These are phyloP conservation scores for Drosophila incognita DNA, from an alignment of 2,888 invertebrate genomes.

Conservation along the genomic window DNA sequence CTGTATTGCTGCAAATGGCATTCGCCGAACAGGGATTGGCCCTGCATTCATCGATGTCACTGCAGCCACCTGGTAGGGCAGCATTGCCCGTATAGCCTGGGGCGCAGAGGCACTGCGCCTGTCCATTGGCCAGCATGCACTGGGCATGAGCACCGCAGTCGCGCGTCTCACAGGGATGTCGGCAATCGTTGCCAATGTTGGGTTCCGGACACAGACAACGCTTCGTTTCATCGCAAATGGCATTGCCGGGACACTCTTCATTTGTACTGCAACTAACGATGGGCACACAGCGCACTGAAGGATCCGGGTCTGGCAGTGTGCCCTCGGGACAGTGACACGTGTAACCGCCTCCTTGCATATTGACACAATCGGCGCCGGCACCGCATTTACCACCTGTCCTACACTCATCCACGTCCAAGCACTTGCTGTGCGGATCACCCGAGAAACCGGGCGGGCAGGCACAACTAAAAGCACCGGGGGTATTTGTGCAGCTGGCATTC, in stretches of 20 bases:
- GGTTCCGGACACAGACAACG: conserved; percentile 96
- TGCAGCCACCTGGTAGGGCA: conserved; percentile 89
- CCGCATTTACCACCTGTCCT: conserved; percentile 90
- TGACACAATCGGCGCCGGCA: conserved; percentile 91
- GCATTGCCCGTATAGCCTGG: conserved; percentile 91
- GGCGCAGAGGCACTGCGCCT: conserved; percentile 93
- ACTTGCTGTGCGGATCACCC: conserved; percentile 93
- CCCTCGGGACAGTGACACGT: conserved; percentile 93
- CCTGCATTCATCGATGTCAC: conserved; percentile 95
- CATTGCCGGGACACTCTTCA: conserved; percentile 95
- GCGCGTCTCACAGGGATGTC: conserved; percentile 95
- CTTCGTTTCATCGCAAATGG: conserved; percentile 91
- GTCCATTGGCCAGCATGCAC: conserved; percentile 93
- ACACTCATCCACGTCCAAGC: conserved; percentile 94
- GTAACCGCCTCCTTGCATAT: conserved; percentile 91
- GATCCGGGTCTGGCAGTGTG: conserved; percentile 93
- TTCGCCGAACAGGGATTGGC: conserved; percentile 92
- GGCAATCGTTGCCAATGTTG: conserved; percentile 95
- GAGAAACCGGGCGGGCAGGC: conserved; percentile 93
- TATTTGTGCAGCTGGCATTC: conserved; percentile 92
- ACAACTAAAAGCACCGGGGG: conserved; percentile 92
- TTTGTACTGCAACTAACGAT: conserved; percentile 91
- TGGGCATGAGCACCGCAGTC: conserved; percentile 95
- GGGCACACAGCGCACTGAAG: conserved; percentile 92
- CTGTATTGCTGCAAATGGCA: conserved; percentile 95